Evolutionary conservation across 2,113 vertebrate genomes (phyloP).

Genomic region (Capra hircus): DNA sequence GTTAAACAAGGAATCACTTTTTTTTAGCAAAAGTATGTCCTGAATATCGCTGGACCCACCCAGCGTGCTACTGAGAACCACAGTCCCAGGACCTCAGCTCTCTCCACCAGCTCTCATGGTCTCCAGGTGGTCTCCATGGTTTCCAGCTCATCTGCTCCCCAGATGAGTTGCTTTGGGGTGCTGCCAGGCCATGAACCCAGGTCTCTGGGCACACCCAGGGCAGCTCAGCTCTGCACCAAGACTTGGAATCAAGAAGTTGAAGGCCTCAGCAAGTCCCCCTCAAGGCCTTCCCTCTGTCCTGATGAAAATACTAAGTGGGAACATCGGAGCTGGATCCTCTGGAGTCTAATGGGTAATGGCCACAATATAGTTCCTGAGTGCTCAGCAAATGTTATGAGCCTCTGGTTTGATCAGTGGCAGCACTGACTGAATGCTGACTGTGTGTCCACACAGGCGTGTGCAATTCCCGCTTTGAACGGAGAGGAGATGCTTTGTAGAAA

Average conservation of each 20-base stretch:
- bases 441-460: fast-evolving
- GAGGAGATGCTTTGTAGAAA: not conserved
- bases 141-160: not conserved
- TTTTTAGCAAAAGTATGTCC: not conserved
- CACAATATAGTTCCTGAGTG: fast-evolving
- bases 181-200: not conserved
- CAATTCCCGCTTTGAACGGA: too few species aligned
- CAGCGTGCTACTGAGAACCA: fast-evolving
- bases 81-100: too few species aligned
- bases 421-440: not conserved
- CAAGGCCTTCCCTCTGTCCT: not conserved
- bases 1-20: not conserved
- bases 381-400: fast-evolving
- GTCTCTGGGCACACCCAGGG: not conserved
- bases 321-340: fast-evolving
- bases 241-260: not conserved
- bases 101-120: fast-evolving
- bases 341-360: not conserved
- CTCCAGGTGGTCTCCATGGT: not conserved
- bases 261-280: not conserved
- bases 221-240: not conserved
- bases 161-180: not conserved
- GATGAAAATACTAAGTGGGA: not conserved
- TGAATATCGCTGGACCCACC: fast-evolving
- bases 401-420: not conserved